Evolutionary conservation across 2,797 vertebrate species (phyloP), one percentile per base, ranked within the genome.

Genomic region (Lutjanus campechanus): DNA sequence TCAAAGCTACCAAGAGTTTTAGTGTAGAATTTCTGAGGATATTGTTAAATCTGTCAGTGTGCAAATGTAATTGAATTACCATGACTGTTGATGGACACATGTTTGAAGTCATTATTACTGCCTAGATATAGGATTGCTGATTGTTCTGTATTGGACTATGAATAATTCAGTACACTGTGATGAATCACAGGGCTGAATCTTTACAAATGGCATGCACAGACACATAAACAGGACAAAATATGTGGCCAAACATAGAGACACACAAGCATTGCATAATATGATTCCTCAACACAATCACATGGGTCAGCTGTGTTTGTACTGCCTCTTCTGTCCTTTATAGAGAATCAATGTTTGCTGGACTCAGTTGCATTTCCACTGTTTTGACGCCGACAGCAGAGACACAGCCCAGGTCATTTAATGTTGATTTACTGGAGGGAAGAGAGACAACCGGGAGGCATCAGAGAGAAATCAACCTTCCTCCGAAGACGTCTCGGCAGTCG

Each of bases 331-430:
- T 36, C 83, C 61, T 75, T 88, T 87, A 85, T 83, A 87, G 83
- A 87, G 84, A 93, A 92, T 93, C 89, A 62, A 73, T 92, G 85
- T 83, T 86, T 77, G 51, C 68, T 76, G 41, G 68, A 83, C 79
- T 85, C 79, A 2, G 72, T 83, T 77, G 79, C 67, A 78, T 89
- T 78, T 83, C 69, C 83, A 56, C 36, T 69, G 60, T 80, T 90
- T 79, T 76, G 77, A 85, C 69, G 8, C 65, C 1, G 13, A 82
- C 68, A 76, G 88, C 43, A 43, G 54, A 74, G 75, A 82, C 81
- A 51, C 78, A 65, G 76, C 47, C 51, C 0, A 6, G 25, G 54
- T 77, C 69, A 63, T 86, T 88, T 80, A 56, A 56, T 44, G 68
- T 82, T 85, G 89, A 92, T 93, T 92, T 92, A 91, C 67, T 84